A percentile compares a stretch with the other conserved stretches of the same genome.
Evolutionary conservation across 1,140 invertebrate genomes (phyloP).

Genomic region (Calycopis cecrops): DNA sequence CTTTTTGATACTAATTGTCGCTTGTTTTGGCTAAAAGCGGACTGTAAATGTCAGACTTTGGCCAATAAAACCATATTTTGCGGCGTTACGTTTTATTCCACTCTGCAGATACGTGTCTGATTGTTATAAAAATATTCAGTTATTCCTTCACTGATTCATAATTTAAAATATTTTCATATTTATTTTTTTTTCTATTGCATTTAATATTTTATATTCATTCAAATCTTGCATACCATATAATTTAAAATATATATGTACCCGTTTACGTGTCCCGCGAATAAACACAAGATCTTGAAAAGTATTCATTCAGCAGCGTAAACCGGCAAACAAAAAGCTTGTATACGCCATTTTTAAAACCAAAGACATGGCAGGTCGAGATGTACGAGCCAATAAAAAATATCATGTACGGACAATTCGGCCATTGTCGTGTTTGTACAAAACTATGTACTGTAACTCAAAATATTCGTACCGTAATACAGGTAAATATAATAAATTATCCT

Average conservation of each 20-base stretch:
- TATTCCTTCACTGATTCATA: too few relatives aligned
- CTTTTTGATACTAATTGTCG: conserved; percentile 25
- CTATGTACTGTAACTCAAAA: too few relatives aligned
- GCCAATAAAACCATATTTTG: conserved; percentile 4
- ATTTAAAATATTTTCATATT: too few relatives aligned
- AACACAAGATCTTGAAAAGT: conserved; percentile 60
- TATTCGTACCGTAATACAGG: too few relatives aligned
- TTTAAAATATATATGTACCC: conserved; percentile 5
- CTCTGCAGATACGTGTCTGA: background rate
- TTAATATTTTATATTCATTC: too few relatives aligned
- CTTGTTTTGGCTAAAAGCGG: conserved; percentile 23
- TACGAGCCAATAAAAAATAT: conserved; percentile 75
- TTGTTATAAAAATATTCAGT: too few relatives aligned
- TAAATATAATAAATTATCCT: too few relatives aligned
- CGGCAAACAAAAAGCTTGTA: conserved; percentile 76
- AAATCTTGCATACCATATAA: too few relatives aligned
- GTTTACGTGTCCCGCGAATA: conserved; percentile 57
- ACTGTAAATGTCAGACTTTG: background rate
- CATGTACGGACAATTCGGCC: conserved; percentile 71
- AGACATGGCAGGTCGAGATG: conserved; percentile 73
- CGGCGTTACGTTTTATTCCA: background rate
- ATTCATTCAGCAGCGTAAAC: conserved; percentile 72
- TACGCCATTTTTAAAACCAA: conserved; percentile 77
- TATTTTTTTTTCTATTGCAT: too few relatives aligned
- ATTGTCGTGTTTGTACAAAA: conserved; percentile 75